Base-by-base conservation (phyloP, 2,888 invertebrate genomes). In the Molanna angustata region DNA sequence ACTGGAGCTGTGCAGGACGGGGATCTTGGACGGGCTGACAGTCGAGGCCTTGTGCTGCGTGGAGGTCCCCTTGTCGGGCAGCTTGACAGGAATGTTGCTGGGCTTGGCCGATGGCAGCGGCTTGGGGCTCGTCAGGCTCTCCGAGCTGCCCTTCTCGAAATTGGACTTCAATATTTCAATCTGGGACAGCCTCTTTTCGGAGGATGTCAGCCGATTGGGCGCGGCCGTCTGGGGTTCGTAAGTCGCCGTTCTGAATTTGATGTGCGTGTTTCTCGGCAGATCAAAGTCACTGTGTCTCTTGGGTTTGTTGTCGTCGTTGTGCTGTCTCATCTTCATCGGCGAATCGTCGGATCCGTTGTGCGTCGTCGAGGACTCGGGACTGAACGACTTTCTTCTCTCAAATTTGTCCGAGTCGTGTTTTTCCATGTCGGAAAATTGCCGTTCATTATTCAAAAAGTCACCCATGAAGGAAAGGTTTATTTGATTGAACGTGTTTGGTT, bases 231-330 rank as follows among this genome's bases (percentile, higher is more conserved):
- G 75, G 60, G 77, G 73, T 72, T 83, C 82, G 63, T 83, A 83
- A 9, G 82, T 83, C 0, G 83, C 79, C 20, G 83, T 83, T 16
- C 81, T 75, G 67, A 83, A 83, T 64, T 81, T 76, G 59, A 83
- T 83, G 61, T 79, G 79, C 55, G 79, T 75, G 66, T 78, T 78
- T 62, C 78, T 67, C 21, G 78, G 78, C 60, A 78, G 60, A 63
- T 77, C 76, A 62, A 71, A 76, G 61, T 77, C 77, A 37, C 76
- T 73, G 63, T 76, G 76, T 58, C 75, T 70, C 69, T 56, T 58
- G 17, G 43, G 16, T 43, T 49, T 55, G 3, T 43, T 20, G 19
- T 58, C 58, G 13, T 54, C 56, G 17, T 41, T 49, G 2, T 42
- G 42, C 18, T 37, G 27, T 19, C 32, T 40, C 4, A 27, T 52